These are phyloP conservation scores for Protophormia terraenovae DNA, from an alignment of 2,888 invertebrate genomes.

Conservation along the genomic window DNA sequence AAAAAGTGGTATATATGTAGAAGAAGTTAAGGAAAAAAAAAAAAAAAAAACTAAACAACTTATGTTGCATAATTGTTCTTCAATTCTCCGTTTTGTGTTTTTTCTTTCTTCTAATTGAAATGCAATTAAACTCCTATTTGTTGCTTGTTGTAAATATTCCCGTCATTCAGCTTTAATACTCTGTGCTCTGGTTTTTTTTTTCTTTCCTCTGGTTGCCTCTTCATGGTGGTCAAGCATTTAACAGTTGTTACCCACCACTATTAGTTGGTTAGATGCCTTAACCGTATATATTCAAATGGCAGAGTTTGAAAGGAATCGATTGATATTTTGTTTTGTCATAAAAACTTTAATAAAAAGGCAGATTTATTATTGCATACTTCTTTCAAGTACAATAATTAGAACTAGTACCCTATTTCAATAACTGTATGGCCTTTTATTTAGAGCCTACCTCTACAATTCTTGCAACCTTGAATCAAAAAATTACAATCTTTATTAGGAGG, in stretches of 20 bases:
- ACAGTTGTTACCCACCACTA: constrained; percentile 54
- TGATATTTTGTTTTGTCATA: neutral
- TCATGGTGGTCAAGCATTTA: constrained; percentile 62
- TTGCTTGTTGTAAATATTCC: constrained; percentile 12
- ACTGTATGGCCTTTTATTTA: too few relatives aligned
- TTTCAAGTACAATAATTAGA: too few relatives aligned
- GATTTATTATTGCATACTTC: too few relatives aligned
- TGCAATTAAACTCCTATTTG: constrained; percentile 61
- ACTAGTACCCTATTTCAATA: too few relatives aligned
- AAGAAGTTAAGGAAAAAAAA: neutral
- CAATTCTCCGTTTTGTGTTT: constrained; percentile 14
- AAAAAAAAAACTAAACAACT: constrained; percentile 11
- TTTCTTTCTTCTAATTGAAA: constrained; percentile 58
- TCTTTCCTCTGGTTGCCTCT: constrained; percentile 7
- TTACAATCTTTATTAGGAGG: too few relatives aligned
- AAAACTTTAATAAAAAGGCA: neutral
- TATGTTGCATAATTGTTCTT: constrained; percentile 44
- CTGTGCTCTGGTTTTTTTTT: neutral
- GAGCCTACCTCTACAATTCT: too few relatives aligned
- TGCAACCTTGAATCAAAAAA: too few relatives aligned
- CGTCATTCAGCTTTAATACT: constrained; percentile 13
- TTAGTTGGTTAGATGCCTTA: constrained; percentile 19
- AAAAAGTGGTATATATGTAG: constrained; percentile 1
- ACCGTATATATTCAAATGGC: neutral
- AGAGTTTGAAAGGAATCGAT: neutral